Evolutionary conservation across 2,888 invertebrate genomes (phyloP).

Genomic region (Epinotia nisella): DNA sequence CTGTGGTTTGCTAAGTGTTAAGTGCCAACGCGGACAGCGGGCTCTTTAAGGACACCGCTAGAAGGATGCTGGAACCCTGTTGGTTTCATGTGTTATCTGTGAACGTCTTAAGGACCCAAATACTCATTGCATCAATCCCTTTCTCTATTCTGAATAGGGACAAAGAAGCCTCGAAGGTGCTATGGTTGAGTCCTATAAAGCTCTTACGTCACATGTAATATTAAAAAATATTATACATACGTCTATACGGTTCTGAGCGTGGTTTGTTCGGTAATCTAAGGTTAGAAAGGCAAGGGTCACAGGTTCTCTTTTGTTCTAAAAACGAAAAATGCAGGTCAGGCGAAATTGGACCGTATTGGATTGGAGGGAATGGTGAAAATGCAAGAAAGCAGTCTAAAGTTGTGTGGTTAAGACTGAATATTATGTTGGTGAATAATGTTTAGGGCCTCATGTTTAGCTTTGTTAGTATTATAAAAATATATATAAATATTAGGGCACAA

Average conservation of each 20-base stretch:
- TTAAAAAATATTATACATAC: neutral
- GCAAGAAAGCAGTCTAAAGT: neutral
- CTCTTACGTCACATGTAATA: neutral
- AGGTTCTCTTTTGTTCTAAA: conserved; percentile 20
- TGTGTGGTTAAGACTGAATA: neutral
- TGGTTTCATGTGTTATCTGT: no score
- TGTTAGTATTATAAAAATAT: no score
- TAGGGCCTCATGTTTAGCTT: neutral
- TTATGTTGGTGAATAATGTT: neutral
- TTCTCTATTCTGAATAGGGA: neutral
- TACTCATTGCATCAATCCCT: neutral
- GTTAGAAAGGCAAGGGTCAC: conserved; percentile 16
- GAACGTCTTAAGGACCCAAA: neutral
- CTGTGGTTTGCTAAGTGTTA: no score
- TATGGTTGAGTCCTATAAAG: neutral
- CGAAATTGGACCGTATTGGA: neutral
- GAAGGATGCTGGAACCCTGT: no score
- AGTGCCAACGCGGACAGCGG: no score
- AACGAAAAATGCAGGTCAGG: neutral
- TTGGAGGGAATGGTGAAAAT: neutral
- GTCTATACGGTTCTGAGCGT: neutral
- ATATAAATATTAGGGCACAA: no score
- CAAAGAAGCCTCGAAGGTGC: neutral
- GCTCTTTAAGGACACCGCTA: no score
- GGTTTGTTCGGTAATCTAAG: conserved; percentile 5